Evolutionary conservation across 1,140 invertebrate species (phyloP).

Genomic region (Dendroctonus ponderosae): DNA sequence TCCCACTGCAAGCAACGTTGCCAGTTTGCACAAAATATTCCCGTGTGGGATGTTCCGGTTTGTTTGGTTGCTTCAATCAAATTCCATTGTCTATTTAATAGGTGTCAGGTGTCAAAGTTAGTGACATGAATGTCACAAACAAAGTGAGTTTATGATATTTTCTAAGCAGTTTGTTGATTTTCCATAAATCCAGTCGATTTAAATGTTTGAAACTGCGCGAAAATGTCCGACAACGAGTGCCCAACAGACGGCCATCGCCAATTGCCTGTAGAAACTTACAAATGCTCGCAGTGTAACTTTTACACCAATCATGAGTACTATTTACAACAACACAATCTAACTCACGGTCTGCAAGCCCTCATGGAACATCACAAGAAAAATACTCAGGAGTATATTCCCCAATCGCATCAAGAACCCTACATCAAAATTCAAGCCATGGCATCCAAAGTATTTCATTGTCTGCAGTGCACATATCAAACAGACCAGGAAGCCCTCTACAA

Average conservation of each 20-base stretch:
- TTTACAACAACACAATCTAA: conserved; percentile 28
- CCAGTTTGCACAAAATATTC: background rate
- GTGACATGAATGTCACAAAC: background rate
- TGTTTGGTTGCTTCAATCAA: background rate
- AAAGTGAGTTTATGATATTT: background rate
- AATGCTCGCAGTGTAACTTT: conserved; percentile 31
- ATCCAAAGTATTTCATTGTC: conserved; percentile 1
- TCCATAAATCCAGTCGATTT: background rate
- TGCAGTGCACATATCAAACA: conserved; percentile 24
- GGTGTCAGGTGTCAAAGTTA: background rate
- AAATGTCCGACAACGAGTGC: conserved; percentile 24
- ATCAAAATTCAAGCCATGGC: conserved; percentile 4
- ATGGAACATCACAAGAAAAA: conserved; percentile 25
- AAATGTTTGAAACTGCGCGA: conserved; percentile 5
- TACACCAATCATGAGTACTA: conserved; percentile 33
- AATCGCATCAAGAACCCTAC: conserved; percentile 4
- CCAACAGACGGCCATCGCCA: conserved; percentile 11
- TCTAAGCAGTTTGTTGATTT: no score
- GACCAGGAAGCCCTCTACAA: conserved; percentile 19
- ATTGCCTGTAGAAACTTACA: conserved; percentile 25
- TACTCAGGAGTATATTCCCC: conserved; percentile 3
- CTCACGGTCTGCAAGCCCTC: conserved; percentile 22
- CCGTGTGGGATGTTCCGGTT: background rate
- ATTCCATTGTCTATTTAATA: background rate
- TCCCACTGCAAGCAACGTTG: background rate